Evolutionary conservation across 2,113 vertebrate species (phyloP).

Genomic region (Cephalopterus ornatus): DNA sequence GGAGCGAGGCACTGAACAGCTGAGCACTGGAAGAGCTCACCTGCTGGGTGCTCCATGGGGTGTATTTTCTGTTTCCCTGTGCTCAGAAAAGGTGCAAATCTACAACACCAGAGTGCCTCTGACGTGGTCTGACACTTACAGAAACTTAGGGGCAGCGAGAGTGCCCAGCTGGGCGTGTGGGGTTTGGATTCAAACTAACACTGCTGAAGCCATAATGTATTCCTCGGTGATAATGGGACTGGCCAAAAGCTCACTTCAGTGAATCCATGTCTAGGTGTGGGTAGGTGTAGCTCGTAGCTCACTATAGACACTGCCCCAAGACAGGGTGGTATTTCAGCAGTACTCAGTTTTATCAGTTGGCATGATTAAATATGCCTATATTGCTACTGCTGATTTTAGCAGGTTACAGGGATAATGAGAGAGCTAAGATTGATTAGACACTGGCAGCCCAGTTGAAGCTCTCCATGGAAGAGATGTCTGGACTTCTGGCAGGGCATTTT

Average conservation of each 20-base stretch:
- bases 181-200: neutral
- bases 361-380: neutral
- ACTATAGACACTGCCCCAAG: rapidly evolving
- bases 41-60: neutral
- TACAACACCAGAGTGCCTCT: too few species aligned
- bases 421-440: neutral
- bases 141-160: neutral
- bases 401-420: neutral
- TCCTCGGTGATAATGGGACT: neutral
- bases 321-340: neutral
- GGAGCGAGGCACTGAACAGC: neutral
- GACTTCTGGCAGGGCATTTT: neutral
- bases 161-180: neutral
- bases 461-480: neutral
- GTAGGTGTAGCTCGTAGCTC: neutral
- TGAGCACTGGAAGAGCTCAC: neutral
- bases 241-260: neutral
- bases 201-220: neutral
- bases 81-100: neutral
- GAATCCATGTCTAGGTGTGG: neutral
- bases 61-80: too few species aligned
- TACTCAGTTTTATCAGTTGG: neutral
- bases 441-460: neutral
- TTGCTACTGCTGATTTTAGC: neutral
- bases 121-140: neutral